phyloP scores from a whole-genome alignment of 2,797 vertebrate genomes.

The Onychomys torridus region DNA sequence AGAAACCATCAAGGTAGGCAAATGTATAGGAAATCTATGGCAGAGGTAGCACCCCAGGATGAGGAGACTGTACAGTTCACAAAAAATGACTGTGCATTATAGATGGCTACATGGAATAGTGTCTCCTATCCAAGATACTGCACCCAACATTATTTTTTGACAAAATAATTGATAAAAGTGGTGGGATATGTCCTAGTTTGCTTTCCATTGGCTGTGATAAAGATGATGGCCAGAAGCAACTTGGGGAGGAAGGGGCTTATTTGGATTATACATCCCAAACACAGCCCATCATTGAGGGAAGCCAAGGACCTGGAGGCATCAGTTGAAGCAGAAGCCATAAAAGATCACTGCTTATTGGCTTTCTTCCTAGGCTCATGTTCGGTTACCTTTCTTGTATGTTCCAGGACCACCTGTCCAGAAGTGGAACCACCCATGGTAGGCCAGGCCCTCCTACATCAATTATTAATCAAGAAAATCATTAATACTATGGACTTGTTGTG shows the following conservation, averaged over 20 bases:
- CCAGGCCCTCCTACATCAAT: neutral
- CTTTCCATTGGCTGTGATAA: neutral
- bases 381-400: neutral
- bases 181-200: neutral
- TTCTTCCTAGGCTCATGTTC: neutral
- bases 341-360: neutral
- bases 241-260: neutral
- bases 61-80: neutral
- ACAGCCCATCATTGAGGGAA: neutral
- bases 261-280: neutral
- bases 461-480: neutral
- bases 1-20: neutral
- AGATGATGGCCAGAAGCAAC: neutral
- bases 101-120: neutral
- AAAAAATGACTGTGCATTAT: neutral
- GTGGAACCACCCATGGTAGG: neutral
- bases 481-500: neutral
- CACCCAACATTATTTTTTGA: neutral
- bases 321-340: neutral
- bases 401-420: neutral
- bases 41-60: neutral
- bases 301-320: neutral
- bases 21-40: neutral
- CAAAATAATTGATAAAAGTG: neutral
- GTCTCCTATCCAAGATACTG: neutral